These are phyloP conservation scores for Montipora foliosa DNA, from an alignment of 64 coral and sea anemone species.

Conservation along the genomic window DNA sequence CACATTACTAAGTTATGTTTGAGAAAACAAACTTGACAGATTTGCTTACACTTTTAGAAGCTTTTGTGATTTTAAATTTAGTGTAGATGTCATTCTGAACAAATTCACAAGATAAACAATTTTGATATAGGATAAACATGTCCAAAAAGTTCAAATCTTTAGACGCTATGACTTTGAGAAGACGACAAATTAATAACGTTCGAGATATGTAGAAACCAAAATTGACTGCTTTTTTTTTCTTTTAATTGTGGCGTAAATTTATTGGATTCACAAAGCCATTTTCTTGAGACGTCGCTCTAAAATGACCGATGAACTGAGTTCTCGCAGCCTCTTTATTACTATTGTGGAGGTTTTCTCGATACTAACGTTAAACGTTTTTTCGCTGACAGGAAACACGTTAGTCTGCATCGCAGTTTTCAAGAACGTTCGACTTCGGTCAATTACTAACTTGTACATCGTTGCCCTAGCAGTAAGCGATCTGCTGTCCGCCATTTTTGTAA, in stretches of 20 bases:
- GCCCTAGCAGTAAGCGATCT: constrained; percentile 17
- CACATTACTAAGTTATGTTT: no score
- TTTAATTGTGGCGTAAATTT: no score
- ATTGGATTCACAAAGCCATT: not conserved
- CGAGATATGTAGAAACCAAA: no score
- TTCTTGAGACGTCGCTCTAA: not conserved
- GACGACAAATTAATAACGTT: no score
- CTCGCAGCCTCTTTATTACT: not conserved
- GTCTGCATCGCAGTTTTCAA: constrained; percentile 21
- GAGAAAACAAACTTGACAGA: no score
- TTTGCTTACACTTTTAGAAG: no score
- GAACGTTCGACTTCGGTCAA: constrained; percentile 2
- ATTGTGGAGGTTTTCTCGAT: not conserved
- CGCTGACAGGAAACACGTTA: not conserved
- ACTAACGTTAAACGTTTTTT: not conserved
- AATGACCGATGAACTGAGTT: not conserved
- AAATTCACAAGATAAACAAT: not conserved
- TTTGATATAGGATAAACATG: no score
- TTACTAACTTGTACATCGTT: not conserved
- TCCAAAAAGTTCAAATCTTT: no score
- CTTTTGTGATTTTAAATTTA: no score
- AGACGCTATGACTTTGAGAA: no score
- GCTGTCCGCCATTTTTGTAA: not conserved
- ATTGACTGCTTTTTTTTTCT: no score
- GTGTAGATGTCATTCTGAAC: no score